These are phyloP conservation scores for Synodontis membranacea DNA, from an alignment of 2,113 vertebrate genomes.

Conservation along the genomic window DNA sequence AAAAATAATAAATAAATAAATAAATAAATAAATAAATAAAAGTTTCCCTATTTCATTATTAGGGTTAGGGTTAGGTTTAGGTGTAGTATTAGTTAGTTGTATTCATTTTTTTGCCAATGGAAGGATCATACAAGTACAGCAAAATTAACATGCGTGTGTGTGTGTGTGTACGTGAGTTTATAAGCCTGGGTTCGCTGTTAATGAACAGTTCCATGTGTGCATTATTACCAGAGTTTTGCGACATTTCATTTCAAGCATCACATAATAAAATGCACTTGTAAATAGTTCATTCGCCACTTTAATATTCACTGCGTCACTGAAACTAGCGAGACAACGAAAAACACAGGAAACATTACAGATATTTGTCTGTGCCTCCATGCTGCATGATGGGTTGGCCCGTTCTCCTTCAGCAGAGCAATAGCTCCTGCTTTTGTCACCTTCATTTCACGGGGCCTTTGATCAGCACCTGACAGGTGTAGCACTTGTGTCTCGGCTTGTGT, in stretches of 20 bases:
- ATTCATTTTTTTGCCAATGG: too few relatives aligned
- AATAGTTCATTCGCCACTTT: background rate
- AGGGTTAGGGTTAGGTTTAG: too few relatives aligned
- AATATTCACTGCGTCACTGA: background rate
- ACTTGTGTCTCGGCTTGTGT: background rate
- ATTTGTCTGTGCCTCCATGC: constrained; percentile 1
- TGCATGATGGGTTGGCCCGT: constrained; percentile 10
- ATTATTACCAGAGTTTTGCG: constrained; percentile 15
- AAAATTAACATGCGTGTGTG: background rate
- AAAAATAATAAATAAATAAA: too few relatives aligned
- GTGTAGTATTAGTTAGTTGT: too few relatives aligned
- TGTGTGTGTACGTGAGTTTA: background rate
- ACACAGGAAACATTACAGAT: background rate
- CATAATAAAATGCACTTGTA: background rate
- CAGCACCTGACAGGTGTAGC: constrained; percentile 40
- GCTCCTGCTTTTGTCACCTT: constrained; percentile 41
- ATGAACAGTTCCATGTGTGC: background rate
- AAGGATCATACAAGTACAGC: too few relatives aligned
- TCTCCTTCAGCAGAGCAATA: background rate
- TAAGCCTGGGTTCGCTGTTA: background rate
- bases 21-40: too few relatives aligned
- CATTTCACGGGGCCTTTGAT: constrained; percentile 51
- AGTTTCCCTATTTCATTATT: too few relatives aligned
- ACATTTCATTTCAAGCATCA: background rate
- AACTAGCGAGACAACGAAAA: background rate